These are phyloP conservation scores for Theonella swinhoei DNA, from an alignment of 37 sponge, comb jelly and placozoan genomes.

Conservation along the genomic window DNA sequence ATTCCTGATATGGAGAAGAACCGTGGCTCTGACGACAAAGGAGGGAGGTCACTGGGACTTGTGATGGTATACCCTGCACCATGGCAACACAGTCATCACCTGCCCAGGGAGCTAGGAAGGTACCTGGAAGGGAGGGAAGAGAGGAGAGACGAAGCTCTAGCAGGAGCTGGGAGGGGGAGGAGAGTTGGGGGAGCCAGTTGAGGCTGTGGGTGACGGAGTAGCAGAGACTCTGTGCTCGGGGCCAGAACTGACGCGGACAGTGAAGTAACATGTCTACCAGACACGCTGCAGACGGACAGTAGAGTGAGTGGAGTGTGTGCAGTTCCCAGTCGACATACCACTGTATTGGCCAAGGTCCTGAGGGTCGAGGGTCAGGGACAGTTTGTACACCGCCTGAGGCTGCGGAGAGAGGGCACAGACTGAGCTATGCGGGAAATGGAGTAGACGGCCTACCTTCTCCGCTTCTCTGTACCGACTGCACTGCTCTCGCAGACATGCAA, in stretches of 20 bases:
- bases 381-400: slow-evolving; percentile 7
- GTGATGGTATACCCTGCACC: slow-evolving; percentile 28
- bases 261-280: slow-evolving; percentile 51
- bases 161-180: slow-evolving; percentile 45
- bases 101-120: too few relatives aligned
- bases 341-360: slow-evolving; percentile 17
- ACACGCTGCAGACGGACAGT: slow-evolving; percentile 9
- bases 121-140: slow-evolving; percentile 53
- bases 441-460: not conserved
- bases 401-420: not conserved
- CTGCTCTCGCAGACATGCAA: not conserved
- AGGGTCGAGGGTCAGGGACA: slow-evolving; percentile 34
- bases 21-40: slow-evolving; percentile 3
- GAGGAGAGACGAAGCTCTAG: slow-evolving; percentile 33
- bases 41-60: slow-evolving; percentile 33
- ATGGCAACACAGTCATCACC: not conserved
- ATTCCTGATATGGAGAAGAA: slow-evolving; percentile 45
- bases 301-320: not conserved
- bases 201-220: slow-evolving; percentile 17
- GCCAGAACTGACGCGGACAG: slow-evolving; percentile 36
- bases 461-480: not conserved
- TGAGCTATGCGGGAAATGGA: not conserved
- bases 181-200: slow-evolving; percentile 53
- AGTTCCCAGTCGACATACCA: slow-evolving; percentile 4
- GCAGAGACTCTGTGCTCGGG: slow-evolving; percentile 37